These are phyloP conservation scores for Coregonus sp. DNA, from an alignment of 2,797 vertebrate genomes.

Conservation along the genomic window DNA sequence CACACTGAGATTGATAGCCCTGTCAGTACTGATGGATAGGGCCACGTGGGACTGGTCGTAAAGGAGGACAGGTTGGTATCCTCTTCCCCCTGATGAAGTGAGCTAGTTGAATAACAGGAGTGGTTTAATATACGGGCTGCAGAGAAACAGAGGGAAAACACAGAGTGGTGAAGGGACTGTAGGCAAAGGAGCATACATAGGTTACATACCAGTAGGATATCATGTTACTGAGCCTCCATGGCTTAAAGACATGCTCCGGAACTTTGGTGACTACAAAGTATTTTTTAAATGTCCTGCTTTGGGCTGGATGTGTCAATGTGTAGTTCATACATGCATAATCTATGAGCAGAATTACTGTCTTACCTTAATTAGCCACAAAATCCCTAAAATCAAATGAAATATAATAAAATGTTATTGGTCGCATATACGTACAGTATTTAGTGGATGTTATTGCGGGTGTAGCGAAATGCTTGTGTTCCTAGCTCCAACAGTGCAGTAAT, in stretches of 20 bases:
- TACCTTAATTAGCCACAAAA: too few species aligned
- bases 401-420: too few species aligned
- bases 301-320: too few species aligned
- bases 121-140: neutral
- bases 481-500: too few species aligned
- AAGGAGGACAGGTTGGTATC: neutral
- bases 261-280: too few species aligned
- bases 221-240: neutral
- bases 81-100: neutral
- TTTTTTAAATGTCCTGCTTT: too few species aligned
- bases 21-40: slow-evolving; percentile 30
- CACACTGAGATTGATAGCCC: slow-evolving; percentile 35
- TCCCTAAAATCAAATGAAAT: too few species aligned
- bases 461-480: too few species aligned
- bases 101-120: neutral
- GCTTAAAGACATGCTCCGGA: neutral
- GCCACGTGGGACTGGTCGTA: slow-evolving; percentile 18
- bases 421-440: too few species aligned
- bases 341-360: too few species aligned
- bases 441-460: too few species aligned
- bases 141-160: neutral
- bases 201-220: neutral
- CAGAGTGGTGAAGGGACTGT: neutral
- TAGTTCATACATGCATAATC: too few species aligned
- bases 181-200: neutral